These are phyloP conservation scores for Phalera bucephala DNA, from an alignment of 2,888 invertebrate species.

Conservation along the genomic window DNA sequence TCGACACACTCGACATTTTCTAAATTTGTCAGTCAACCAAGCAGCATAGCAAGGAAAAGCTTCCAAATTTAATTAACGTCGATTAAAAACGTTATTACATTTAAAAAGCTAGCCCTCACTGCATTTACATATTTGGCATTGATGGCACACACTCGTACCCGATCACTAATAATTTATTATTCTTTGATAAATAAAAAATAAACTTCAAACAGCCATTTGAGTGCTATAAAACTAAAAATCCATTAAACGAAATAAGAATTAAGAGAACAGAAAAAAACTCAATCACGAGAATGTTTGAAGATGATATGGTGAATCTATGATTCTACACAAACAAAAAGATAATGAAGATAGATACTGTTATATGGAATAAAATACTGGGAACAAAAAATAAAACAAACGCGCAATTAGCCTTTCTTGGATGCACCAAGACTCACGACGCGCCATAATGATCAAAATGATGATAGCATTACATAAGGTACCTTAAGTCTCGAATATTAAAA, in stretches of 20 bases:
- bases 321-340: too few relatives aligned
- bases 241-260: slow-evolving; percentile 15
- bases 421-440: slow-evolving; percentile 2
- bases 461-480: slow-evolving; percentile 6
- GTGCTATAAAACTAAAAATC: slow-evolving; percentile 3
- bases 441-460: slow-evolving; percentile 16
- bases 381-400: not conserved
- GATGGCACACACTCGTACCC: slow-evolving; percentile 26
- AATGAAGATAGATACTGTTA: slow-evolving; percentile 3
- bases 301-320: too few relatives aligned
- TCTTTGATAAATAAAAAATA: slow-evolving; percentile 5
- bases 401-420: not conserved
- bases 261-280: slow-evolving; percentile 17
- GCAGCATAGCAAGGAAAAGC: too few relatives aligned
- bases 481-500: slow-evolving; percentile 14
- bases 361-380: slow-evolving; percentile 12
- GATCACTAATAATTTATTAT: slow-evolving; percentile 5
- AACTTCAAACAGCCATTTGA: slow-evolving; percentile 1
- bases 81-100: too few relatives aligned
- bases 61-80: too few relatives aligned
- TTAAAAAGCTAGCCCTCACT: too few relatives aligned
- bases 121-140: slow-evolving; percentile 52
- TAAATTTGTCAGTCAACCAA: too few relatives aligned
- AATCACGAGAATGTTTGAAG: slow-evolving; percentile 16
- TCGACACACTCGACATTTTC: too few relatives aligned